Evolutionary conservation across 2,113 vertebrate species (phyloP), one percentile per base, ranked within the genome.

Genomic region (Dasyornis broadbenti): DNA sequence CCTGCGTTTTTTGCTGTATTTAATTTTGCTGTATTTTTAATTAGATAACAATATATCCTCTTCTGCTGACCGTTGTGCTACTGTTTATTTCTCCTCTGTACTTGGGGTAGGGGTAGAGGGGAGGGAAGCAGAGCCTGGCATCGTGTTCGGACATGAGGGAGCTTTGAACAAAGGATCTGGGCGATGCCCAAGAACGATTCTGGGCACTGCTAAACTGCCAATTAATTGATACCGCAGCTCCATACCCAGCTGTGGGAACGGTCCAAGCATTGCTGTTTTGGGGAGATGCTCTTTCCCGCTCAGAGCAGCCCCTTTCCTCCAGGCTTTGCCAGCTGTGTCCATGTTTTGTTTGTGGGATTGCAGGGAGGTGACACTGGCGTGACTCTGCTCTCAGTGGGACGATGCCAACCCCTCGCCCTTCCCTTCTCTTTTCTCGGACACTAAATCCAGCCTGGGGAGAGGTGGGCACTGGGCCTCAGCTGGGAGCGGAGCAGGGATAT

Each of bases 21-120:
- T 97, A 91, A 95, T 96, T 97, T 96, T 45, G 83, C 91, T 95
- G 96, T 96, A 95, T 92, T 95, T 95, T 93, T 93, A 82, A 95
- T 96, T 97, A 94, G 95, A 47, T 90, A 82, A 93, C 93, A 95
- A 97, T 96, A 94, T 82, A 95, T 94, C 57, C 23, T 91, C 80
- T 96, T 94, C 94, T 82, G 91, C 96, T 82, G 86, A 80, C 73
- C 0, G 2, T 93, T 91, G 96, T 97, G 90, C 92, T 95, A 84
- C 87, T 69, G 8, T 94, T 96, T 78, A 86, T 95, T 92, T 92
- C 87, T 86, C 69, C 92, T 81, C 70, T 89, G 91, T 57, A 28
- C 89, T 77, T 5, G 91, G 88, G 92, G 24, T 5, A 35, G 79
- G 86, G 82, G 40, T 42, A 82, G 78, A 86, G 66, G 86, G 77